Conservation (phyloP, 2,888 invertebrate genomes). For the Heliconius sara region DNA sequence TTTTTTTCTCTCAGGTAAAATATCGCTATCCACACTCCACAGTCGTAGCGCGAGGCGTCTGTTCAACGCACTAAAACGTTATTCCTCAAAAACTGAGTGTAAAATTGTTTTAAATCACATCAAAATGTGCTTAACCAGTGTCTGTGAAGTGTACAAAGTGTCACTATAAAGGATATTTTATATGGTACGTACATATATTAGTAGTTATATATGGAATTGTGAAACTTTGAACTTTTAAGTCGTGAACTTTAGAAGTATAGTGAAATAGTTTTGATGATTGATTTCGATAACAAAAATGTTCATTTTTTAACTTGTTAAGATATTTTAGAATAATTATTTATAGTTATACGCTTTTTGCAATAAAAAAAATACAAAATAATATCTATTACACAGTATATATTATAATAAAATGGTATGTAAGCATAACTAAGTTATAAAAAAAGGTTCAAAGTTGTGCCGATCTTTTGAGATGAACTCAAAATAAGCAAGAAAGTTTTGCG, state of each 20-base stretch:
- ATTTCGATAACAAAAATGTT: not conserved
- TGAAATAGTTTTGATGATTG: conserved; percentile 10
- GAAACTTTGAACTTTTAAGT: conserved; percentile 1
- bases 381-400: not conserved
- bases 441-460: not conserved
- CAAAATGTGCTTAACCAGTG: conserved; percentile 40
- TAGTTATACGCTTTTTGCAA: not conserved
- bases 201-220: not conserved
- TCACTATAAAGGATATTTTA: not conserved
- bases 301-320: not conserved
- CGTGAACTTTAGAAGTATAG: conserved; percentile 1
- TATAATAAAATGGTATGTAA: not conserved
- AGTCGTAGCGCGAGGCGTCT: conserved; percentile 73
- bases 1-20: conserved; percentile 79
- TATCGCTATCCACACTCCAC: conserved; percentile 57
- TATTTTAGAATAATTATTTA: not conserved
- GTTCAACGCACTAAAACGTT: conserved; percentile 49
- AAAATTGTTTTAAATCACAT: conserved; percentile 37
- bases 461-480: conserved; percentile 11
- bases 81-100: conserved; percentile 21
- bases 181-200: conserved; percentile 16
- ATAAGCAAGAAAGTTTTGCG: conserved; percentile 54
- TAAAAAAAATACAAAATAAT: not conserved
- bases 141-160: not conserved
- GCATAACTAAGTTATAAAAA: not conserved